These are phyloP conservation scores for Gonatopus flavifemur DNA, from an alignment of 1,140 invertebrate genomes.

Conservation along the genomic window DNA sequence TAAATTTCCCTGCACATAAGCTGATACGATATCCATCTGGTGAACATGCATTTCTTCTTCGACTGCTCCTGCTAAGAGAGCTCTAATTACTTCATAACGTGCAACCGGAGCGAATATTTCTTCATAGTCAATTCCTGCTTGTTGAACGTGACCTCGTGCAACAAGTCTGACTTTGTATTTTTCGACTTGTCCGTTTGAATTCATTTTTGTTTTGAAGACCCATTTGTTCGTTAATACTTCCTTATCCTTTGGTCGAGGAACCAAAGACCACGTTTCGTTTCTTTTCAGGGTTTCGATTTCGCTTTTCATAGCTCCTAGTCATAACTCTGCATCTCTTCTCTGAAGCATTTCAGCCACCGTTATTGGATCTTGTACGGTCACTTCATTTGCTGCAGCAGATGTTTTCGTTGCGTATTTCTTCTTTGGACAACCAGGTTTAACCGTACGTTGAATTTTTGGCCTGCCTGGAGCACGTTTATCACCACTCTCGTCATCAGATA, in stretches of 20 bases:
- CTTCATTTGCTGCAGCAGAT: too few relatives aligned
- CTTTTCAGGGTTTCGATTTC: conserved; percentile 21
- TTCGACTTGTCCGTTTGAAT: conserved; percentile 22
- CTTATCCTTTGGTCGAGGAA: conserved; percentile 1
- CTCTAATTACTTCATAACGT: too few relatives aligned
- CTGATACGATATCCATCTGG: too few relatives aligned
- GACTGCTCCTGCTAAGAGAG: too few relatives aligned
- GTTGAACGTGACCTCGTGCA: conserved; percentile 35
- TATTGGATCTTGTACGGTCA: too few relatives aligned
- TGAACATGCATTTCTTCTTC: too few relatives aligned
- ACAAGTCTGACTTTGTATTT: conserved; percentile 49
- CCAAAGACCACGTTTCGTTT: conserved; percentile 24
- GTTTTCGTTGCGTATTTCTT: too few relatives aligned
- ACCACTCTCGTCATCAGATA: neutral
- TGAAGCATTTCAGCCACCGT: conserved; percentile 18
- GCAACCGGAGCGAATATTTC: too few relatives aligned
- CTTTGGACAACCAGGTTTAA: neutral
- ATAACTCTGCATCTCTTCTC: conserved; percentile 12
- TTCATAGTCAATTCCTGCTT: conserved; percentile 30
- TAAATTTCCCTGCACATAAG: too few relatives aligned
- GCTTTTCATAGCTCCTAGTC: conserved; percentile 21
- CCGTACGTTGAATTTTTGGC: neutral
- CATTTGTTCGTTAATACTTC: conserved; percentile 40
- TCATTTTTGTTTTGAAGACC: conserved; percentile 41
- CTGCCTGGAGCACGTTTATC: neutral